These are phyloP conservation scores for Micromussa lordhowensis DNA, from an alignment of 92 coral and sea anemone species.

Conservation along the genomic window DNA sequence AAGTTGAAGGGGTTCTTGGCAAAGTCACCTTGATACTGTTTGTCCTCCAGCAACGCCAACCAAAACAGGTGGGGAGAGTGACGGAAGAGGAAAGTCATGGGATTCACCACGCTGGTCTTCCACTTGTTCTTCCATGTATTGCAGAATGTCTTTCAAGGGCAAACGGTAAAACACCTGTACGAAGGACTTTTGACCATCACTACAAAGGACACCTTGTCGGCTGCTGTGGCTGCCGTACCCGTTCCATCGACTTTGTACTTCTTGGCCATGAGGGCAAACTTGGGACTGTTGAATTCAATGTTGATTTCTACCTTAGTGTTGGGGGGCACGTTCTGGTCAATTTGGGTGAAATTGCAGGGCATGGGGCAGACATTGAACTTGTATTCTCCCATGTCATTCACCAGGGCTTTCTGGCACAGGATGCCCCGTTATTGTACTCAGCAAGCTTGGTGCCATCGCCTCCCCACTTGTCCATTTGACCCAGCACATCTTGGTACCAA, in stretches of 20 bases:
- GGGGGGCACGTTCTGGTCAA: slow-evolving; percentile 9
- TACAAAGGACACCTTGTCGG: background rate
- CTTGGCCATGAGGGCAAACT: background rate
- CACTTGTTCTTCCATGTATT: slow-evolving; percentile 16
- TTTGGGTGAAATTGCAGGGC: background rate
- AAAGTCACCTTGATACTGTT: background rate
- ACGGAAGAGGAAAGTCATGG: background rate
- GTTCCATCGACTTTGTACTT: background rate
- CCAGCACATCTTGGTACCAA: background rate
- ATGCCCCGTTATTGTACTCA: background rate
- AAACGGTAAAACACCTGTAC: background rate
- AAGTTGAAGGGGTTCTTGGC: background rate
- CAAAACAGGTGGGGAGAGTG: background rate
- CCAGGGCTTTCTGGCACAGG: background rate
- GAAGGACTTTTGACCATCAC: background rate
- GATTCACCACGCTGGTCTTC: background rate
- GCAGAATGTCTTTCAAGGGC: background rate
- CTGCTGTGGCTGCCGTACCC: background rate
- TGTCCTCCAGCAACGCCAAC: background rate
- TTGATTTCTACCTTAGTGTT: background rate
- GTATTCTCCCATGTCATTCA: background rate
- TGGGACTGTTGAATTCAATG: no score
- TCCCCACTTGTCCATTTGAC: slow-evolving; percentile 2
- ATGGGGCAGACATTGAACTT: background rate
- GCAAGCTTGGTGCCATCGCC: background rate